Evolutionary conservation across 2,888 invertebrate genomes (phyloP).

Genomic region (Stenodema calcarata): DNA sequence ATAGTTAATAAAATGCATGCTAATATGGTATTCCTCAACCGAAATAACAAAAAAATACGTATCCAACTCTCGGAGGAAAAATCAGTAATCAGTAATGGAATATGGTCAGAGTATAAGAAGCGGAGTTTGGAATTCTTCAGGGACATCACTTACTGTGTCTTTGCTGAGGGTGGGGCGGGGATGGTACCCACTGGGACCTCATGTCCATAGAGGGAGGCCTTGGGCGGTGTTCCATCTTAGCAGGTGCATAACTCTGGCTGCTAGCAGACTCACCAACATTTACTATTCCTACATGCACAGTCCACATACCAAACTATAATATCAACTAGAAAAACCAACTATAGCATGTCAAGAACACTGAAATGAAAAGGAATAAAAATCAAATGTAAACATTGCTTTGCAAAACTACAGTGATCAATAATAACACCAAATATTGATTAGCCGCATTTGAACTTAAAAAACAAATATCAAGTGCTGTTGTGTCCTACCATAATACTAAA

Average conservation of each 20-base stretch:
- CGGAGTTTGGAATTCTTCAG: neutral
- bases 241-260: conserved; percentile 29
- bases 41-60: too few relatives aligned
- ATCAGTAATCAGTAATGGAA: too few relatives aligned
- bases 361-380: neutral
- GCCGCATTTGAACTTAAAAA: neutral
- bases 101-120: too few relatives aligned
- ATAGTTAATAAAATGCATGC: neutral
- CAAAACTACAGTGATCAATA: neutral
- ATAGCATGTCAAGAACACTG: neutral
- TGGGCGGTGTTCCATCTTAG: conserved; percentile 49
- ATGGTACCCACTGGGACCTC: conserved; percentile 43
- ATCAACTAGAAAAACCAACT: neutral
- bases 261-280: conserved; percentile 51
- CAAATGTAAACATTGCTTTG: neutral
- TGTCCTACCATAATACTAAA: neutral
- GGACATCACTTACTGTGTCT: conserved; percentile 46
- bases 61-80: too few relatives aligned
- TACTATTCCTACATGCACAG: conserved; percentile 54
- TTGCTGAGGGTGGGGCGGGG: conserved; percentile 41
- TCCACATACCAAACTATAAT: conserved; percentile 11
- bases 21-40: too few relatives aligned
- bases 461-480: neutral
- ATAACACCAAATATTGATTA: neutral
- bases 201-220: conserved; percentile 39